phyloP scores from a whole-genome alignment of 2,797 vertebrate genomes.

The Myotis vivesi region DNA sequence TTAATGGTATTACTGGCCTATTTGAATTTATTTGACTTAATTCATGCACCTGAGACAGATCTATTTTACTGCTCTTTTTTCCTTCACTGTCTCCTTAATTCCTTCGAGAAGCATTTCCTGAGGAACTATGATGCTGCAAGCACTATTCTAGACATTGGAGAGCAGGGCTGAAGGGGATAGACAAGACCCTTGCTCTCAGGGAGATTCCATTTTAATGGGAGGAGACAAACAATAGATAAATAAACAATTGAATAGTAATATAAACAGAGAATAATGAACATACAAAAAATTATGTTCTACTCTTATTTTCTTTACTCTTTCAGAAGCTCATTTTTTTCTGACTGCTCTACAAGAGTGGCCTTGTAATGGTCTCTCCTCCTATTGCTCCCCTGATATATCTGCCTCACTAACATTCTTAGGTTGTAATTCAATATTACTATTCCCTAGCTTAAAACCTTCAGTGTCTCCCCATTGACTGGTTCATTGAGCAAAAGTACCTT shows the following conservation, averaged over 20 bases:
- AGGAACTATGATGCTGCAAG: neutral
- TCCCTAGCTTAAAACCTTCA: neutral
- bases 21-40: slow-evolving; percentile 41
- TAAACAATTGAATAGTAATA: neutral
- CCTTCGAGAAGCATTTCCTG: neutral
- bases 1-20: neutral
- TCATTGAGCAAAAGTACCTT: neutral
- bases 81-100: neutral
- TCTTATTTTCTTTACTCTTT: neutral
- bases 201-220: neutral
- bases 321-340: neutral
- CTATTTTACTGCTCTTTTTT: neutral
- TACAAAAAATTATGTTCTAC: neutral
- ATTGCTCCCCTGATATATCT: neutral
- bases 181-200: neutral
- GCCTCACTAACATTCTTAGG: neutral
- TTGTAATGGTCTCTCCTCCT: neutral
- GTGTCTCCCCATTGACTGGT: neutral
- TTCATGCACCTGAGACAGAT: neutral
- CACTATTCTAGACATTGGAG: neutral
- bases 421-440: slow-evolving; percentile 18
- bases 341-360: neutral
- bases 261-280: neutral
- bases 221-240: neutral
- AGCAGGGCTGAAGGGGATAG: neutral